Percentiles rank a stretch among this genome's conserved stretches.
phyloP scores from a whole-genome alignment of 2,113 vertebrate genomes.

The Ascaphus truei region DNA sequence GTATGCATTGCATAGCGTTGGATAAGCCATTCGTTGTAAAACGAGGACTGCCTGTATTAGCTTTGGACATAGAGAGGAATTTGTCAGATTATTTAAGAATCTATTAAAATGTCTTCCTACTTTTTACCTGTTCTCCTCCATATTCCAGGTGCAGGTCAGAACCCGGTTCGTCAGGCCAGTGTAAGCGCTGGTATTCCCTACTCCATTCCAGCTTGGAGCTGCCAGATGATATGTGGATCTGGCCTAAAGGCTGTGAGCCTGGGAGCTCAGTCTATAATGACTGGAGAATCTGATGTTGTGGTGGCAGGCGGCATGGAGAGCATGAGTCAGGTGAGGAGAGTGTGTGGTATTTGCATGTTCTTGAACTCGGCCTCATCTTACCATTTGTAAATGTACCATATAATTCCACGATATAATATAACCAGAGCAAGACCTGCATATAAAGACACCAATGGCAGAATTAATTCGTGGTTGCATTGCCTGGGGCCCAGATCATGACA shows the following conservation, averaged over 20 bases:
- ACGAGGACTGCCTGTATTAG: too few relatives aligned
- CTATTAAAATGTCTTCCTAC: background rate
- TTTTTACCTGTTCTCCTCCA: background rate
- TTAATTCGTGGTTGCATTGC: too few relatives aligned
- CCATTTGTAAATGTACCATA: too few relatives aligned
- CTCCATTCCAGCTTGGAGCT: conserved; percentile 84
- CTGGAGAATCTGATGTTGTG: conserved; percentile 77
- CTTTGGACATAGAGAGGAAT: too few relatives aligned
- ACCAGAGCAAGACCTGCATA: too few relatives aligned
- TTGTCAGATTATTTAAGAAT: too few relatives aligned
- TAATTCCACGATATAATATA: too few relatives aligned
- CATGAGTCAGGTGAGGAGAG: conserved; percentile 85
- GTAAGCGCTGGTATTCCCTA: conserved; percentile 84
- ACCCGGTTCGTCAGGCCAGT: conserved; percentile 83
- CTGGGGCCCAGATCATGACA: too few relatives aligned
- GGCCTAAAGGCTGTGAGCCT: conserved; percentile 90
- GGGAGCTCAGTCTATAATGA: conserved; percentile 79
- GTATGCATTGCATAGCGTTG: too few relatives aligned
- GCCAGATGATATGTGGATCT: conserved; percentile 95
- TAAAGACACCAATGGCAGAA: too few relatives aligned
- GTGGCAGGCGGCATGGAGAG: conserved; percentile 95
- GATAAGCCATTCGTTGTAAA: too few relatives aligned
- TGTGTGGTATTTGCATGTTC: background rate
- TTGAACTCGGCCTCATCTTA: too few relatives aligned
- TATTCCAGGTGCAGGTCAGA: conserved; percentile 84